Conservation (phyloP, 2,888 invertebrate species). For the Abrostola tripartita region DNA sequence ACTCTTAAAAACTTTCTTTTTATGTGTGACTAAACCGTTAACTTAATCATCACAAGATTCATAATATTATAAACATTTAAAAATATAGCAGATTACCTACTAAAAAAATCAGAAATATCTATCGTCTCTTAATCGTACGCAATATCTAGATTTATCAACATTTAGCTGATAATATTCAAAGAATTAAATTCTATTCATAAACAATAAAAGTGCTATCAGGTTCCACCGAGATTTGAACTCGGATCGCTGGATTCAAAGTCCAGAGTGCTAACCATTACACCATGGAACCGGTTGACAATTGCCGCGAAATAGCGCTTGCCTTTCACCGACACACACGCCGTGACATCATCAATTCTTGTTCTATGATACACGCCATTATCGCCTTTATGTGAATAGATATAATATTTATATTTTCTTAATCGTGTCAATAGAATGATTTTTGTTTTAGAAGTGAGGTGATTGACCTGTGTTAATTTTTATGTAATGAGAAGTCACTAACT, state of each 20-base stretch:
- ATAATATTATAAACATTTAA: no score
- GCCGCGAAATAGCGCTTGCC: constrained; percentile 53
- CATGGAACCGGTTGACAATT: constrained; percentile 88
- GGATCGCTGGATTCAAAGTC: constrained; percentile 95
- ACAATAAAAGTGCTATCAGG: constrained; percentile 70
- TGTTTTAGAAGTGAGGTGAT: constrained; percentile 14
- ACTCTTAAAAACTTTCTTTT: no score
- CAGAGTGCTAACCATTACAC: constrained; percentile 95
- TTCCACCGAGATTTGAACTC: constrained; percentile 95
- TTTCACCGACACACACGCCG: constrained; percentile 21
- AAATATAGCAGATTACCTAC: no score
- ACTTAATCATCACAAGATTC: no score
- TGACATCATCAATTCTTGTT: constrained; percentile 41
- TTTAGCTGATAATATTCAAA: neutral
- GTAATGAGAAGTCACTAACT: neutral
- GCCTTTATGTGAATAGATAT: constrained; percentile 15
- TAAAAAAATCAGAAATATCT: no score
- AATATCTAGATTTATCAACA: constrained; percentile 33
- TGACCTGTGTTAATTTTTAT: constrained; percentile 19
- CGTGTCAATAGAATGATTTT: neutral
- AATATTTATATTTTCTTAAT: constrained; percentile 15
- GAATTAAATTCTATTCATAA: neutral
- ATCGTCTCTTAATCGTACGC: constrained; percentile 6
- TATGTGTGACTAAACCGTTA: no score
- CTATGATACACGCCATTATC: constrained; percentile 27